Base-by-base conservation (phyloP, 1,140 invertebrate species). In the Drosophila mayri region DNA sequence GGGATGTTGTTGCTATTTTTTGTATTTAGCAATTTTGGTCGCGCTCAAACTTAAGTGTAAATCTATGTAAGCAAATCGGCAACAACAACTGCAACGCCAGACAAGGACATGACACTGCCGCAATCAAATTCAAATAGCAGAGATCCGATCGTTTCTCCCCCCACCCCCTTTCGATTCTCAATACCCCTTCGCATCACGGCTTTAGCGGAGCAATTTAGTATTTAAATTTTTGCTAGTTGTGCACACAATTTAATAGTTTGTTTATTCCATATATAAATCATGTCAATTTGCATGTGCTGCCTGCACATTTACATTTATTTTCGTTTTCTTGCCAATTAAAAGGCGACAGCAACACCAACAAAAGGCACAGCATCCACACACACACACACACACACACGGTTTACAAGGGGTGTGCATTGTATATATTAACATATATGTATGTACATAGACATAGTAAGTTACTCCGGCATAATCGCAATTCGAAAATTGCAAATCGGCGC, bases 251-350 rank as follows among this genome's bases (percentile, higher is more conserved):
- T 79, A 79, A 68, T 70, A 75, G 62, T 58, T 80, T 80, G 58
- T 54, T 44, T 64, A 71, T 78, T 78, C 76, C 67, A 79, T 78
- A 79, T 78, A 79, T 79, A 79, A 72, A 78, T 78, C 76, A 72
- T 72, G 76, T 78, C 75, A 60, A 80, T 78, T 79, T 78, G 52
- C 76, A 78, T 71, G 75, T 71, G 52, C 68, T 70, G 49, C 32
- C 12, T 71, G 68, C 52, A 72, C 54, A 76, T 76, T 76, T 76
- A 76, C 52, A 72, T 75, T 66, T 58, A 76, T 65, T 65, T 65
- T 76, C 41, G 61, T 68, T 68, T 68, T 76, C 49, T 76, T 57
- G 75, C 65, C 75, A 78, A 78, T 76, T 76, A 76, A 76, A 76
- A 76, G 50, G 50, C 25, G 22, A 54, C 60, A 59, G 12, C 37